These are phyloP conservation scores for Mya arenaria DNA, from an alignment of 1,140 invertebrate genomes.

Conservation along the genomic window DNA sequence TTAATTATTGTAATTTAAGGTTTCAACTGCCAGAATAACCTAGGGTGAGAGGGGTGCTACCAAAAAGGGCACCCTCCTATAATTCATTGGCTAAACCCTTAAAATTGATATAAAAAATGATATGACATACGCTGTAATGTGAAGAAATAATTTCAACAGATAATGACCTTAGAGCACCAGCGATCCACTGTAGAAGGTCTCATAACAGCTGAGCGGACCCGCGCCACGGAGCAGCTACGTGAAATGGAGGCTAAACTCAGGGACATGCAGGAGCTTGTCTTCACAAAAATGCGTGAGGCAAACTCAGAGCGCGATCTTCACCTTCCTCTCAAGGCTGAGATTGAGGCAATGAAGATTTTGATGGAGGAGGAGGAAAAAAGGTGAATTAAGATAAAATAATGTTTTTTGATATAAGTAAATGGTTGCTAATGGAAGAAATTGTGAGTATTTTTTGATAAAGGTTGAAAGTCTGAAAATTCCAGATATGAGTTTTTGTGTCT, in stretches of 20 bases:
- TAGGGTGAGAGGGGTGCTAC: no score
- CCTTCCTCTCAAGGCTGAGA: conserved; percentile 72
- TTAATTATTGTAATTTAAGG: no score
- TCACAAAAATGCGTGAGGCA: conserved; percentile 70
- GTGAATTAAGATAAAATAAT: conserved; percentile 45
- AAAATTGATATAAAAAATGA: no score
- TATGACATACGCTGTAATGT: no score
- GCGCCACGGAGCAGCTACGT: conserved; percentile 58
- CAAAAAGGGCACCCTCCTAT: no score
- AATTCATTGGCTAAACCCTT: no score
- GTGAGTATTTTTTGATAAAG: not conserved
- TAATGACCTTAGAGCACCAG: conserved; percentile 66
- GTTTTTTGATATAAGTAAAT: not conserved
- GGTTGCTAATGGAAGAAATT: not conserved
- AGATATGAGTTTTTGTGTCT: no score
- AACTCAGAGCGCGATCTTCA: conserved; percentile 61
- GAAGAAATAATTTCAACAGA: no score
- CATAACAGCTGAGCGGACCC: conserved; percentile 57
- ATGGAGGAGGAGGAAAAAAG: conserved; percentile 75
- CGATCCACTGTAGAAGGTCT: conserved; percentile 62
- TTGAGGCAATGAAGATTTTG: conserved; percentile 70
- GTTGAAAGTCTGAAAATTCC: no score
- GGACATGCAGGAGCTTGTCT: conserved; percentile 69
- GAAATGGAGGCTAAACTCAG: conserved; percentile 67
- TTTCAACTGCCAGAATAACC: no score